Base-by-base conservation (phyloP, 2,113 vertebrate genomes). In the Leptobrachium leishanense region DNA sequence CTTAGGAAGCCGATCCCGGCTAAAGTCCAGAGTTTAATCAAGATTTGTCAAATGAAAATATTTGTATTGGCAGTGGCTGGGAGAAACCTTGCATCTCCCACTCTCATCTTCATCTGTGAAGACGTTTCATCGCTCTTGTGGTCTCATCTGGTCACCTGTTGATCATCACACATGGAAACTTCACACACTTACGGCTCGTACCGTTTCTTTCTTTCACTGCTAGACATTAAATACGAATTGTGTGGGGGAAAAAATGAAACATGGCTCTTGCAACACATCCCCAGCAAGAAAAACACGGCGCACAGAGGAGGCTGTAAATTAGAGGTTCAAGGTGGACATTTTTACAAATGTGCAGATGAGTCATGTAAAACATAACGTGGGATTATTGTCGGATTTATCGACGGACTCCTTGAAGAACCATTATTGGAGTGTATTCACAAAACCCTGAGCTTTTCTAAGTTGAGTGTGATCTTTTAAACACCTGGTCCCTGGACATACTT, bases 11-110 rank as follows among this genome's bases (percentile, higher is more conserved):
- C 72, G 50, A 74, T 68, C 53, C 64, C 71, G 69, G 78, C 72
- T 67, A 74, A 44, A 66, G 9, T 68, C 72, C 78, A 81, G 54
- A 74, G 67, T 74, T 74, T 81, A 81, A 81, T 81, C 78, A 74
- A 81, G 78, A 81, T 74, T 81, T 81, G 72, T 74, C 41, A 66
- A 81, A 81, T 74, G 78, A 81, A 81, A 81, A 81, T 74, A 81
- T 81, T 81, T 81, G 78, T 72, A 41, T 81, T 81, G 78, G 78
- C 78, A 81, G 43, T 74, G 78, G 59, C 63, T n/a, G 44, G 55
- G 62, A n/a, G 53, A 74, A 74, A 53, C 64, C 57, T 57, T 79
- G 41, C 50, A 43, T 73, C 70, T 64, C 68, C 68, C 11, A 10
- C 39, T 72, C 69, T 72, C 62, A 74, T 66, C 65, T 79, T 79